Evolutionary conservation across 2,888 invertebrate genomes (phyloP).

Genomic region (Neoitamus cyanurus): DNA sequence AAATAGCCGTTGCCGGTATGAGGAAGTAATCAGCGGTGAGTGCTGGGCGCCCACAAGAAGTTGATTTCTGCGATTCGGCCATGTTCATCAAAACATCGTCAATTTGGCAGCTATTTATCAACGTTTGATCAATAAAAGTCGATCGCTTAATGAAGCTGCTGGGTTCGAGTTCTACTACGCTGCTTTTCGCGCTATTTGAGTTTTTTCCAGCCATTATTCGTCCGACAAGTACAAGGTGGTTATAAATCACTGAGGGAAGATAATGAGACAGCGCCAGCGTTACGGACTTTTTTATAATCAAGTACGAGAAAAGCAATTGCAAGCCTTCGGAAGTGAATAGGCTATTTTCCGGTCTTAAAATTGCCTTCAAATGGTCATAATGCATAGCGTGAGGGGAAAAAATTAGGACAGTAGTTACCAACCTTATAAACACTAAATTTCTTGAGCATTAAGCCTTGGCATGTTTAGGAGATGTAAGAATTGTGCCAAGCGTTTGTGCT

Average conservation of each 20-base stretch:
- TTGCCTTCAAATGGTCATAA: not conserved
- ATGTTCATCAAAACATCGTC: not conserved
- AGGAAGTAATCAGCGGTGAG: not conserved
- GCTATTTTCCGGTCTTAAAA: constrained; percentile 5
- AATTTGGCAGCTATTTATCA: not conserved
- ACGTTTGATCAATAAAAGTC: not conserved
- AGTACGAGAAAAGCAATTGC: not conserved
- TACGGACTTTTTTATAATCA: not conserved
- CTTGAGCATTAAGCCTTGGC: not conserved
- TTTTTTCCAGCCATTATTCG: not conserved
- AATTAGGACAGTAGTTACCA: not conserved
- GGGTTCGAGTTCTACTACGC: not conserved
- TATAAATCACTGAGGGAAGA: not conserved
- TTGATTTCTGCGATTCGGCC: not conserved
- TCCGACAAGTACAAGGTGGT: not conserved
- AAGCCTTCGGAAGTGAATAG: constrained; percentile 5
- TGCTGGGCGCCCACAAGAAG: not conserved
- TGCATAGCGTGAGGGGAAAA: not conserved
- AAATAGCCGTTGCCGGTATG: not conserved
- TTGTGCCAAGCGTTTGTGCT: not conserved
- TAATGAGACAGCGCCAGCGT: not conserved
- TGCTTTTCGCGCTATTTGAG: not conserved
- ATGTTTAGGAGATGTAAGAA: not conserved
- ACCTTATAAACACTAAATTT: not conserved
- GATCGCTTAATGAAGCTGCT: not conserved